Base-by-base conservation (phyloP, 2,797 vertebrate genomes). In the Brachyrhaphis roseni region DNA sequence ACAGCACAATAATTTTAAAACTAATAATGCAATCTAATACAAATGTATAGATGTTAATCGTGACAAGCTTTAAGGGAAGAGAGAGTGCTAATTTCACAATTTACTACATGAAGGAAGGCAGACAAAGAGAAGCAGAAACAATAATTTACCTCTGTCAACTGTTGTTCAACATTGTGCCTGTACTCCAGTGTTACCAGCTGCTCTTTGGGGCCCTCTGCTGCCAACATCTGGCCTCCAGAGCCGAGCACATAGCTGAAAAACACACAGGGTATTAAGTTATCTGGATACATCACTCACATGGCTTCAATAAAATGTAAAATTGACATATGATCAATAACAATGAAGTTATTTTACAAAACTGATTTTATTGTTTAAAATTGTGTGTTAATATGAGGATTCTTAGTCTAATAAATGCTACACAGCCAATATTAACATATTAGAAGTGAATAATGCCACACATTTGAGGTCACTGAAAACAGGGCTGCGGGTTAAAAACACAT, bases 161-260 rank as follows among this genome's bases (percentile, higher is more conserved):
- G 92, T 11, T 96, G 93, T 87, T 97, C 95, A 53, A 98, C 92
- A 77, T 31, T 80, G 79, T 86, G 91, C 88, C 88, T 94, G 92
- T 94, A 96, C 91, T 98, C 96, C 72, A 98, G 91, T 3, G 97
- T 97, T 47, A 98, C 91, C 1, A 94, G 96, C 47, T 94, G 90
- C 88, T 95, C 96, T 79, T 95, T 93, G 53, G 87, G 74, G 81
- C 94, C 95, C 86, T 92, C 81, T 89, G 84, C 83, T 90, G 91
- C 39, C 84, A 96, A 93, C 88, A 93, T 92, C 88, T 97, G 96
- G 83, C 81, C 90, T 1, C 95, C 90, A 70, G 97, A 97, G 34
- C 97, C 97, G 78, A 97, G 87, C 81, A 95, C 86, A 43, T 97
- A 99, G 89, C 97, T 98, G 87, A 36, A 92, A 92, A 36, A 87